phyloP scores from a whole-genome alignment of 2,888 invertebrate species.

The Endomychus coccineus region DNA sequence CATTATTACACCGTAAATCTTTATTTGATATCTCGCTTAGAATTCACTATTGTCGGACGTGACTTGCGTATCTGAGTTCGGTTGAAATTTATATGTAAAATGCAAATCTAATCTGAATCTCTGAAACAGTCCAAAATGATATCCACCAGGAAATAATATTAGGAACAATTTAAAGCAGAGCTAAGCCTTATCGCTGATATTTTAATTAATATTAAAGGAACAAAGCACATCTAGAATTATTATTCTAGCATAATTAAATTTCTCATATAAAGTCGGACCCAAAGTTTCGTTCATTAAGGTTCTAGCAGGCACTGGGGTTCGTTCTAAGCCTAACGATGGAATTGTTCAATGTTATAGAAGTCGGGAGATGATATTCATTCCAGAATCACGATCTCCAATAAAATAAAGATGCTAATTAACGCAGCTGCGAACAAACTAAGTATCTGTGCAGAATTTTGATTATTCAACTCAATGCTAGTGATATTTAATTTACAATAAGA shows the following conservation, averaged over 20 bases:
- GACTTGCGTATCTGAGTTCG: too few species aligned
- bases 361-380: slow-evolving; percentile 15
- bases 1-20: too few species aligned
- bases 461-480: slow-evolving; percentile 12
- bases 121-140: too few species aligned
- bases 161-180: too few species aligned
- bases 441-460: slow-evolving; percentile 34
- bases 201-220: slow-evolving; percentile 13
- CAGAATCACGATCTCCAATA: slow-evolving; percentile 33
- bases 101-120: too few species aligned
- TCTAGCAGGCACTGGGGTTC: slow-evolving; percentile 13
- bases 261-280: slow-evolving; percentile 20
- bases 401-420: slow-evolving; percentile 36
- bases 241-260: slow-evolving; percentile 16
- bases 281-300: slow-evolving; percentile 19
- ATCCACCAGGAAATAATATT: too few species aligned
- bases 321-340: slow-evolving; percentile 22
- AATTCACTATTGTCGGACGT: too few species aligned
- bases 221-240: slow-evolving; percentile 9
- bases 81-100: too few species aligned
- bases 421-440: slow-evolving; percentile 33
- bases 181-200: too few species aligned
- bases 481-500: too few species aligned
- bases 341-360: slow-evolving; percentile 23
- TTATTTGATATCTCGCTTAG: too few species aligned